Conservation (phyloP, 2,113 vertebrate genomes). For the Cranoglanis bouderius region DNA sequence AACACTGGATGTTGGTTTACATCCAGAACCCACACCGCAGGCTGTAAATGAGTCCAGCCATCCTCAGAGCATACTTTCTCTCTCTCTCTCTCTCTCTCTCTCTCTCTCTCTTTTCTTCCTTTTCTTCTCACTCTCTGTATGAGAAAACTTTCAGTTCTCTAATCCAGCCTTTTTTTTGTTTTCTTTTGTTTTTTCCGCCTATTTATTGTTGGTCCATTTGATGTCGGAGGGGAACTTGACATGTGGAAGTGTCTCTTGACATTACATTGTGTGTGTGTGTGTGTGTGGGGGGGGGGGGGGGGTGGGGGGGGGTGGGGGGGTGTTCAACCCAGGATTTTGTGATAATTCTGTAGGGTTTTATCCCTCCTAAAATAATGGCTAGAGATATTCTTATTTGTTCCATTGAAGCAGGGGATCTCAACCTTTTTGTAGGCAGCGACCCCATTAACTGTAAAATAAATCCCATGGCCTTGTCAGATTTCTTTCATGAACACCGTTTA, state of each 20-base stretch:
- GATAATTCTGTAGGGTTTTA: neutral
- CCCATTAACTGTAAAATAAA: neutral
- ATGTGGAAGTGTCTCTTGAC: constrained; percentile 40
- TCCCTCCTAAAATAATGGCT: neutral
- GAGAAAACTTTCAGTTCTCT: constrained; percentile 12
- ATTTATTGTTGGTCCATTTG: constrained; percentile 27
- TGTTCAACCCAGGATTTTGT: neutral
- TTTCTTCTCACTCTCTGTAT: neutral
- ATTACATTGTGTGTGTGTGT: constrained; percentile 30
- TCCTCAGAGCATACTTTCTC: constrained; percentile 18
- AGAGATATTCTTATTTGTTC: neutral
- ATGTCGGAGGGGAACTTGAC: constrained; percentile 37
- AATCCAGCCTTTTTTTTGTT: neutral
- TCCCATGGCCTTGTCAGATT: neutral
- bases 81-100: constrained; percentile 45
- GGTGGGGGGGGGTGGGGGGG: neutral
- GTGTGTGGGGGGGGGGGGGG: neutral
- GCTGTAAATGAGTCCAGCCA: constrained; percentile 47
- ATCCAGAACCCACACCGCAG: constrained; percentile 56
- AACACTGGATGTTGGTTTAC: constrained; percentile 61
- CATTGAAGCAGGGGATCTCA: neutral
- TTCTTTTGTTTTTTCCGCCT: constrained; percentile 23
- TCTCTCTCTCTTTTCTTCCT: constrained; percentile 13
- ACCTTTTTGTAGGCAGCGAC: neutral
- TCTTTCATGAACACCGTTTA: neutral